These are phyloP conservation scores for Strix aluco DNA, from an alignment of 2,113 vertebrate genomes.

Conservation along the genomic window DNA sequence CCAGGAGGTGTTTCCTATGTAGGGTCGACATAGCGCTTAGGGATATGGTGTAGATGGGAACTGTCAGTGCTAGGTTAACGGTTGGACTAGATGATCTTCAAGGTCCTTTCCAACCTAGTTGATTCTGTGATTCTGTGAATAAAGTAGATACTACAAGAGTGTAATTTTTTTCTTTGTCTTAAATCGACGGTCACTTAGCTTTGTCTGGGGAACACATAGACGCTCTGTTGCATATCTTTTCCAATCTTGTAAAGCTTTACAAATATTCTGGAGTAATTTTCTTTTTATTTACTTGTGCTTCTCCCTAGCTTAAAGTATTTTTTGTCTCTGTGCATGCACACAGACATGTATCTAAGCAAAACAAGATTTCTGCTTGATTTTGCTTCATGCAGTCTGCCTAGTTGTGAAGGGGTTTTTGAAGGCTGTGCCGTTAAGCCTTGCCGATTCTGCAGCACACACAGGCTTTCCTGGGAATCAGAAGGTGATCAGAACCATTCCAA, in stretches of 20 bases:
- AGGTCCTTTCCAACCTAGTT: no score
- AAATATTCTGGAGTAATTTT: background rate
- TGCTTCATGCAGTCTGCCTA: background rate
- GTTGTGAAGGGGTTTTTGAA: background rate
- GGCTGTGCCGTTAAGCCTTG: background rate
- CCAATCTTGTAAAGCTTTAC: background rate
- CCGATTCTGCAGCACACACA: background rate
- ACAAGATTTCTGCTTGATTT: background rate
- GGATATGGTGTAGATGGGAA: no score
- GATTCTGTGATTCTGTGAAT: background rate
- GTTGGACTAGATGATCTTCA: no score
- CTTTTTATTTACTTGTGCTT: background rate
- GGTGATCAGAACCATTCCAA: background rate
- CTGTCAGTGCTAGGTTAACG: no score
- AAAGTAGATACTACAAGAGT: background rate
- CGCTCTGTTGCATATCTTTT: background rate
- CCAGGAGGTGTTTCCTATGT: no score
- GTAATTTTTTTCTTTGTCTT: background rate
- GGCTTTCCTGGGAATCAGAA: background rate
- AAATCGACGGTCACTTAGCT: background rate
- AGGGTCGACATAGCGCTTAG: no score
- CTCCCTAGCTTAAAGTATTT: background rate
- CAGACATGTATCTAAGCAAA: background rate
- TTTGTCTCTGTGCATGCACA: background rate
- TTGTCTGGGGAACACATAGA: background rate